A percentile compares a stretch with the other conserved stretches of the same genome.
Conservation (phyloP, 1,140 invertebrate species). For the Berghia stephanieae region DNA sequence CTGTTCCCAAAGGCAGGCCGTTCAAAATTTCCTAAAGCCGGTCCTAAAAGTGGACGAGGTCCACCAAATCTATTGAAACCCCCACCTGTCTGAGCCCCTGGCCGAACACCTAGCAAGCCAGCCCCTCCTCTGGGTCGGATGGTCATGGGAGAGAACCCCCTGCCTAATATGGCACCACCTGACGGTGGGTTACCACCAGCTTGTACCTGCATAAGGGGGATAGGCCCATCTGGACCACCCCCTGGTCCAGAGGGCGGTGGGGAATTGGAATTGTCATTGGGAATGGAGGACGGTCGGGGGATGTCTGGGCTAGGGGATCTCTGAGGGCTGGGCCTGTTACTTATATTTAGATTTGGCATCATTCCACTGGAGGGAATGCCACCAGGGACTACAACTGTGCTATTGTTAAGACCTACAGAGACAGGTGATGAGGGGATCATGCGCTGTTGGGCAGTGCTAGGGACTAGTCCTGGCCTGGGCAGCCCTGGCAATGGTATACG, state of each 20-base stretch:
- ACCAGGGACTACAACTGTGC: too few relatives aligned
- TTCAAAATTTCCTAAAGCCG: conserved; percentile 19
- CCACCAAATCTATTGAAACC: conserved; percentile 31
- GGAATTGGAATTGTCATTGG: too few relatives aligned
- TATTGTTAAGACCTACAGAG: too few relatives aligned
- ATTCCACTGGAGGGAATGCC: too few relatives aligned
- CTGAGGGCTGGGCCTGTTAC: too few relatives aligned
- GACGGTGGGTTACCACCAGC: conserved; percentile 23
- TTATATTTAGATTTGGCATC: too few relatives aligned
- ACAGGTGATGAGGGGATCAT: conserved; percentile 13
- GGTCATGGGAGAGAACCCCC: conserved; percentile 32
- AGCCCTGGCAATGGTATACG: conserved; percentile 16
- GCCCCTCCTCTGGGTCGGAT: conserved; percentile 37
- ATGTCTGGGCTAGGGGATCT: neutral
- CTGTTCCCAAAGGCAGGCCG: conserved; percentile 27
- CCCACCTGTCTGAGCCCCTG: conserved; percentile 37
- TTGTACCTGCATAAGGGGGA: conserved; percentile 32
- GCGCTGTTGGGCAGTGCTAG: neutral
- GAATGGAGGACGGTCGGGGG: neutral
- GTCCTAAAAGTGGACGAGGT: conserved; percentile 21
- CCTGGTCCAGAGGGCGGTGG: neutral
- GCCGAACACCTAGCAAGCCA: conserved; percentile 40
- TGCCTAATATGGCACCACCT: conserved; percentile 31
- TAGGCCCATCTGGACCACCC: neutral
- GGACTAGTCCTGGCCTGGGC: conserved; percentile 27